phyloP scores from a whole-genome alignment of 2,888 invertebrate genomes.

The Hemithea aestivaria region DNA sequence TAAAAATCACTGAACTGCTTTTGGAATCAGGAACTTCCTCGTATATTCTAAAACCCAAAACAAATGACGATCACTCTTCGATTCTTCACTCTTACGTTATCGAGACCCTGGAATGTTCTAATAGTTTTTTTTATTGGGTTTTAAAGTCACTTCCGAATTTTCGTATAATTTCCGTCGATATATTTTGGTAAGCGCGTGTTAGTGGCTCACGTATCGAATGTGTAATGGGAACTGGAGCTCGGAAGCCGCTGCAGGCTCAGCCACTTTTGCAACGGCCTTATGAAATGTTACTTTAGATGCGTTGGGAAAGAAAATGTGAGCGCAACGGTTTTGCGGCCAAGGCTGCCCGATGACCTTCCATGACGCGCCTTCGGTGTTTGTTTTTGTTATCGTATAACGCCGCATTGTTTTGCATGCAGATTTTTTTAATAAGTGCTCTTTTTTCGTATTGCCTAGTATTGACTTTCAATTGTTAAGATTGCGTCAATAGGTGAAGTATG shows the following conservation, averaged over 20 bases:
- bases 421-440: no score
- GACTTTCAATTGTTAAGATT: no score
- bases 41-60: not conserved
- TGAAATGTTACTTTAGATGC: constrained; percentile 73
- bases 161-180: not conserved
- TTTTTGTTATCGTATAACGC: constrained; percentile 27
- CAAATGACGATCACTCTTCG: no score
- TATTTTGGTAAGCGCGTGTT: constrained; percentile 34
- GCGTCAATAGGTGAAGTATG: no score
- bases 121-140: no score
- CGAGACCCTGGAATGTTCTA: no score
- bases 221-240: constrained; percentile 29
- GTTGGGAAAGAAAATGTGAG: constrained; percentile 71
- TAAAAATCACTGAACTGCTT: no score
- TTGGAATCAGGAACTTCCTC: no score
- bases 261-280: constrained; percentile 53
- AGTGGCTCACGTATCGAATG: constrained; percentile 36
- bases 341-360: constrained; percentile 62
- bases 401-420: constrained; percentile 7
- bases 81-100: no score
- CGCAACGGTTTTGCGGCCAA: constrained; percentile 70
- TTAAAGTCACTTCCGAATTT: no score
- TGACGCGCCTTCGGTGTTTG: constrained; percentile 25
- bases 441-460: no score
- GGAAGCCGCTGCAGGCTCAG: constrained; percentile 29